Percentiles rank a stretch among this genome's conserved stretches.
These are phyloP conservation scores for Strix aluco DNA, from an alignment of 2,113 vertebrate genomes.

Conservation along the genomic window DNA sequence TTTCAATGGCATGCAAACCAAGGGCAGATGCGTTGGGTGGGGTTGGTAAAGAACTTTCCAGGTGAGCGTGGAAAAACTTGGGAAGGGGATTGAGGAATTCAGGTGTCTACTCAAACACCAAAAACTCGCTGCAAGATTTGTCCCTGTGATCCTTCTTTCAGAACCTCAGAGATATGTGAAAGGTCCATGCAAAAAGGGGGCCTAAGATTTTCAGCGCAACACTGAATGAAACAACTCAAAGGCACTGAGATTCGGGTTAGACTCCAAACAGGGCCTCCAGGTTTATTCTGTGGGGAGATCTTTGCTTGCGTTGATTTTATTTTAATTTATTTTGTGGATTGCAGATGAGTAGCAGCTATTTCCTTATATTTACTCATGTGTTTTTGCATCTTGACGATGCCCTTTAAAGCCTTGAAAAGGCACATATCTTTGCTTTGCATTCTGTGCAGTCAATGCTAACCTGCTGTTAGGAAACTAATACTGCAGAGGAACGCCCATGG, in stretches of 20 bases:
- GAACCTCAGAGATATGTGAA: not conserved
- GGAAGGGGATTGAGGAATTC: not conserved
- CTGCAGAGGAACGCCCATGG: not conserved
- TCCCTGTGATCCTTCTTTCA: not conserved
- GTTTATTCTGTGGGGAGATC: not conserved
- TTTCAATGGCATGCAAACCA: not conserved
- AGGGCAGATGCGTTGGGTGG: not conserved
- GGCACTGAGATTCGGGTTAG: not conserved
- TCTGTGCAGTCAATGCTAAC: not conserved
- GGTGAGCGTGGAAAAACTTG: not conserved
- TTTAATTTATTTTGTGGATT: not conserved
- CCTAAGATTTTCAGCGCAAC: not conserved
- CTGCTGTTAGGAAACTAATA: not conserved
- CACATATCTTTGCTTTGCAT: not conserved
- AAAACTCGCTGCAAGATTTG: not conserved
- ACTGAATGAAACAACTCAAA: not conserved
- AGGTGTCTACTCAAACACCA: not conserved
- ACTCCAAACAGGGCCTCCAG: not conserved
- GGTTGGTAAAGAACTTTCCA: not conserved
- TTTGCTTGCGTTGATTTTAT: not conserved
- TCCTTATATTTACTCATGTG: not conserved
- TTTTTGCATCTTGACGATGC: not conserved
- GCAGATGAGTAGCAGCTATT: not conserved
- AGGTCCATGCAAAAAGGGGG: not conserved
- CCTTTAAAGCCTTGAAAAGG: not conserved